phyloP scores from a whole-genome alignment of 2,113 vertebrate genomes.

The Saguinus midas region DNA sequence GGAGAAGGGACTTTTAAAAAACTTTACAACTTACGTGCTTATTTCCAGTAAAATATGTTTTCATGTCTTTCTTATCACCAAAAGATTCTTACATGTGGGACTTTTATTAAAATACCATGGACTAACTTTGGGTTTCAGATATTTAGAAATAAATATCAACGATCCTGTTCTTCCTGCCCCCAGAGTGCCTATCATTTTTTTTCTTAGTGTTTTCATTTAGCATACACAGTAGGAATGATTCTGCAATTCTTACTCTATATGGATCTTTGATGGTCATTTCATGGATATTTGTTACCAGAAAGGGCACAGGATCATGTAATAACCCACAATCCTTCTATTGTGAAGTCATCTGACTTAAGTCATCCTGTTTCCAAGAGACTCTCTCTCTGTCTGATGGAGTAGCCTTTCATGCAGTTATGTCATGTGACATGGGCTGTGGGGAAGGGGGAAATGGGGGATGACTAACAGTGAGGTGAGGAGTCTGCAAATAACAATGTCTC shows the following conservation, averaged over 20 bases:
- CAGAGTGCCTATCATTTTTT: neutral
- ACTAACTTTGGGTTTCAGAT: conserved; percentile 14
- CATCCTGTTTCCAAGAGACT: neutral
- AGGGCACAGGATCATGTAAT: neutral
- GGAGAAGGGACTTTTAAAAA: conserved; percentile 40
- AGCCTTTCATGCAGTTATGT: neutral
- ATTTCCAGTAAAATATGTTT: conserved; percentile 13
- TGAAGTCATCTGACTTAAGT: neutral
- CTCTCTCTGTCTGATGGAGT: neutral
- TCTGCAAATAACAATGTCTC: neutral
- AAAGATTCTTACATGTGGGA: neutral
- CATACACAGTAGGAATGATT: neutral
- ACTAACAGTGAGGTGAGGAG: neutral
- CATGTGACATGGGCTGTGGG: neutral
- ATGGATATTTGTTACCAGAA: neutral
- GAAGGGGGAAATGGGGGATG: too few species aligned
- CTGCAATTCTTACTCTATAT: neutral
- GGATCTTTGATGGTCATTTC: neutral
- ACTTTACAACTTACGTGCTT: neutral
- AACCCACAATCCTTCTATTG: neutral
- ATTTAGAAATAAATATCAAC: neutral
- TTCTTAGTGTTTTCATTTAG: neutral
- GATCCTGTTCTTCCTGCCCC: neutral
- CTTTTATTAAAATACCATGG: neutral
- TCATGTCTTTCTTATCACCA: neutral